Percentiles rank a stretch among this genome's conserved stretches.
Evolutionary conservation across 2,888 invertebrate species (phyloP).

Genomic region (Drosophila lutescens): DNA sequence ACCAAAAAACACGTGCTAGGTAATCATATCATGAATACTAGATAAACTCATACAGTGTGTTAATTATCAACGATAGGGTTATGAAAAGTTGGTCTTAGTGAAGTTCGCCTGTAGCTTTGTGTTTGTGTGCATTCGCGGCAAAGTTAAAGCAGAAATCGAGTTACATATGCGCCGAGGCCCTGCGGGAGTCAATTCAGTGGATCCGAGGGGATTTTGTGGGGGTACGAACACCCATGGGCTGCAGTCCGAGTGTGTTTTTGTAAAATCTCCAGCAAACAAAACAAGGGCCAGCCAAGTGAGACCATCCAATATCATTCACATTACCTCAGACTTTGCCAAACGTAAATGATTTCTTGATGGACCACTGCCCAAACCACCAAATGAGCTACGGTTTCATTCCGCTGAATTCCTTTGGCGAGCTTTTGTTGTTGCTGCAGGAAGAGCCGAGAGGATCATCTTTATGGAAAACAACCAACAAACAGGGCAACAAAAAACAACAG

Average conservation of each 20-base stretch:
- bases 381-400: constrained; percentile 80
- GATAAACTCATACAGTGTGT: no score
- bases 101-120: constrained; percentile 1
- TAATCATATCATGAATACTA: background rate
- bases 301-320: constrained; percentile 42
- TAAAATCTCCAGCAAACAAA: constrained; percentile 17
- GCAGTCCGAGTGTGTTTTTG: constrained; percentile 43
- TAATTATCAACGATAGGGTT: no score
- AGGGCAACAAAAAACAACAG: constrained; percentile 48
- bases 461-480: constrained; percentile 44
- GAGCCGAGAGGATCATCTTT: constrained; percentile 76
- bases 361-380: constrained; percentile 53
- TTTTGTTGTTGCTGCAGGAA: constrained; percentile 73
- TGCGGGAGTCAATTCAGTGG: constrained; percentile 65
- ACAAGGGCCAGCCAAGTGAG: constrained; percentile 16
- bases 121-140: constrained; percentile 65
- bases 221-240: constrained; percentile 55
- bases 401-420: constrained; percentile 66
- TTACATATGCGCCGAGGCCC: constrained; percentile 59
- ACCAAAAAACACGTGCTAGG: background rate
- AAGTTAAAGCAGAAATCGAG: constrained; percentile 74
- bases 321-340: constrained; percentile 27
- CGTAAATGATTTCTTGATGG: constrained; percentile 55
- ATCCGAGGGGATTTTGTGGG: constrained; percentile 20
- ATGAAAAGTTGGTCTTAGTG: background rate